Percentiles rank a stretch among this genome's conserved stretches.
phyloP scores from a whole-genome alignment of 2,797 vertebrate species.

The Hemitrygon akajei region DNA sequence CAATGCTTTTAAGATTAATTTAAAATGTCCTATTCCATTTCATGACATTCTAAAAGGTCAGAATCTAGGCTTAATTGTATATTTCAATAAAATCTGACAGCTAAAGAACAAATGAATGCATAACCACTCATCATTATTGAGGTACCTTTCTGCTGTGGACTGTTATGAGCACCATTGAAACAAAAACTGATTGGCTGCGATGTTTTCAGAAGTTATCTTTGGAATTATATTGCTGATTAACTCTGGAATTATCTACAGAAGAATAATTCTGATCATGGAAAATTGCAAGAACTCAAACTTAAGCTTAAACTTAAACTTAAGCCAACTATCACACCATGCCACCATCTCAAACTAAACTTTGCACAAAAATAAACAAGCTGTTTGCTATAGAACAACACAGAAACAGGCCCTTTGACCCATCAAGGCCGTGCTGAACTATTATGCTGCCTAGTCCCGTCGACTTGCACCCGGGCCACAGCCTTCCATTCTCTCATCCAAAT shows the following conservation, averaged over 20 bases:
- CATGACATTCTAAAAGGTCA: not conserved
- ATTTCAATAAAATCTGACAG: not conserved
- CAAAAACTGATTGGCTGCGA: not conserved
- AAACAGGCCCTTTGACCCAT: no score
- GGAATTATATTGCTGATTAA: not conserved
- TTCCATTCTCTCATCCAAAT: not conserved
- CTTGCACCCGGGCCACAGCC: no score
- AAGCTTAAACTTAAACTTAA: not conserved
- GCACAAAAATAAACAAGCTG: no score
- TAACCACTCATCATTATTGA: no score
- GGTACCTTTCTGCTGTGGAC: not conserved
- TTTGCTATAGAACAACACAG: no score
- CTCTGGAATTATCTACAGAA: no score
- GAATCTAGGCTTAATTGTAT: not conserved
- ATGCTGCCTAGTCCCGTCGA: no score
- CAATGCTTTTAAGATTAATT: not conserved
- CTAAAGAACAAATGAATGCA: not conserved
- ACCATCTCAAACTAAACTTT: not conserved
- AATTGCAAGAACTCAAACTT: not conserved
- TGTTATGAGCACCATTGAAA: not conserved
- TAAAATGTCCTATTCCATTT: not conserved
- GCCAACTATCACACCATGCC: not conserved
- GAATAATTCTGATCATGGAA: not conserved
- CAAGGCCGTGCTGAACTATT: no score
- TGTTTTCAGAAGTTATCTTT: not conserved